Evolutionary conservation across 2,888 invertebrate genomes (phyloP).

Genomic region (Antitype chi): DNA sequence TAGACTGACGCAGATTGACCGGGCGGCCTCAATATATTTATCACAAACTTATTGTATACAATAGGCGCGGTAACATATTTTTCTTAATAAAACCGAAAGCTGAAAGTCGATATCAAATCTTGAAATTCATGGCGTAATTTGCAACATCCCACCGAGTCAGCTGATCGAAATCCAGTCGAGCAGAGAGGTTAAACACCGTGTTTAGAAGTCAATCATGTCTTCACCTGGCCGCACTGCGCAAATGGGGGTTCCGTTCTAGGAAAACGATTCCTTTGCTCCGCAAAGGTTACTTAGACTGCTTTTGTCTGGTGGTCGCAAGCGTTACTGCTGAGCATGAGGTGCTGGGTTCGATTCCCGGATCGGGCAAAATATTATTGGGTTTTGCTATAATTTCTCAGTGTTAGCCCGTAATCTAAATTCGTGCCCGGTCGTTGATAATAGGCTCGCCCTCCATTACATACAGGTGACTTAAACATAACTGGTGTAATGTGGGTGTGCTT

Average conservation of each 20-base stretch:
- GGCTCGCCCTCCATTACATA: background rate
- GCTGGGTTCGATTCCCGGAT: background rate
- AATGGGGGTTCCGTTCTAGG: slow-evolving; percentile 57
- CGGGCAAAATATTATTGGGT: no score
- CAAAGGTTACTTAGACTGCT: slow-evolving; percentile 19
- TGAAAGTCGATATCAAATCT: no score
- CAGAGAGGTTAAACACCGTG: slow-evolving; percentile 39
- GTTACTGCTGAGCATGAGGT: no score
- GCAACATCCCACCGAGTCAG: no score
- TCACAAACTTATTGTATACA: no score
- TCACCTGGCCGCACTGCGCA: slow-evolving; percentile 42
- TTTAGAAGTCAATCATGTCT: slow-evolving; percentile 51
- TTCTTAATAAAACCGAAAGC: no score
- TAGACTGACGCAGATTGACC: no score
- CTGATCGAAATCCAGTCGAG: no score
- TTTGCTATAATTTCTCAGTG: background rate
- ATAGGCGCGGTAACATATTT: no score
- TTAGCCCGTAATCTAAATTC: no score
- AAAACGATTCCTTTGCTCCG: slow-evolving; percentile 67
- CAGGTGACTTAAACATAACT: background rate
- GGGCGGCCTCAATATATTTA: no score
- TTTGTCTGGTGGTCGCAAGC: background rate
- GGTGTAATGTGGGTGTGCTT: background rate
- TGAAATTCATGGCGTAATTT: no score
- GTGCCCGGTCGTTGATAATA: background rate